These are phyloP conservation scores for Callorhinus ursinus DNA, from an alignment of 2,113 vertebrate species.

Conservation along the genomic window DNA sequence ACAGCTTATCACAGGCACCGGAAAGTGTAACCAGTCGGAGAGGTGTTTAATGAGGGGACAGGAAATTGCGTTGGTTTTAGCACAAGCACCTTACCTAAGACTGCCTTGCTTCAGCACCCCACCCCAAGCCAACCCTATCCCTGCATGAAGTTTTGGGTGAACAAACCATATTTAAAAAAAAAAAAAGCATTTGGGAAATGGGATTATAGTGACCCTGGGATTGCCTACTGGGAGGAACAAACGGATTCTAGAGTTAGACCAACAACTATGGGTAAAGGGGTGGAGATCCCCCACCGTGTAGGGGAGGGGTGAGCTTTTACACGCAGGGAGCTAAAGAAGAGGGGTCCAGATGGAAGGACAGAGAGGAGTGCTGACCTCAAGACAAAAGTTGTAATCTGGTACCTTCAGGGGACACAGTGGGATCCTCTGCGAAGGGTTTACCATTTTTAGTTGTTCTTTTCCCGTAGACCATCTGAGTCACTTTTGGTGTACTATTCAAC, in stretches of 20 bases:
- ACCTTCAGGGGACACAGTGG: neutral
- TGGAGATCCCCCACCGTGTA: neutral
- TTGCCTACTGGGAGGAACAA: neutral
- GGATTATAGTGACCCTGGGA: neutral
- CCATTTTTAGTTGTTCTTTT: neutral
- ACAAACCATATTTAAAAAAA: neutral
- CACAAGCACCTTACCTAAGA: neutral
- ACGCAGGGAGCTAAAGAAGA: neutral
- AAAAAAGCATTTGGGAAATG: neutral
- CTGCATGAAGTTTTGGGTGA: neutral
- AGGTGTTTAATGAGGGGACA: neutral
- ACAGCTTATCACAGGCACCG: neutral
- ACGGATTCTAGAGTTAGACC: neutral
- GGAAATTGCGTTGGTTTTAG: neutral
- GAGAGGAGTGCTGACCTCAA: neutral
- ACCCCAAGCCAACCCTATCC: rapidly evolving
- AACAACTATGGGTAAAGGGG: neutral
- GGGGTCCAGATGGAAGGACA: neutral
- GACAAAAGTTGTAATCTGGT: neutral
- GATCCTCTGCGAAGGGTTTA: neutral
- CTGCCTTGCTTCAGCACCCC: neutral
- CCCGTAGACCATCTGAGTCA: neutral
- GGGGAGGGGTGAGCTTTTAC: neutral
- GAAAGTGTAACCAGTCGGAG: no score
- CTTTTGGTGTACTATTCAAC: neutral